These are phyloP conservation scores for Zelleria hepariella DNA, from an alignment of 2,888 invertebrate genomes.

Conservation along the genomic window DNA sequence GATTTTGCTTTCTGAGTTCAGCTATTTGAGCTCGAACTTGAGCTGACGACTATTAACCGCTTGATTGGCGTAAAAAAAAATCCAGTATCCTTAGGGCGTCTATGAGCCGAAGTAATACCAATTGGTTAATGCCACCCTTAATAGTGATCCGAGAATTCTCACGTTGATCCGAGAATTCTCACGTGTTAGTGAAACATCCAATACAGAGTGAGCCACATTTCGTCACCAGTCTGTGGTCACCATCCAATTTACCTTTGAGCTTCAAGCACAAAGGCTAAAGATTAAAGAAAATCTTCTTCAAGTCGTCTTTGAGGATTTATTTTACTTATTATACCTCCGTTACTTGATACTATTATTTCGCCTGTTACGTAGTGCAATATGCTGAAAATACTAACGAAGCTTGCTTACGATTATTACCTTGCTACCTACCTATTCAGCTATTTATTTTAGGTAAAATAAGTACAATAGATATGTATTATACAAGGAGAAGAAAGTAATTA, in stretches of 20 bases:
- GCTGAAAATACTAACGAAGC: background rate
- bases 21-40: too few species aligned
- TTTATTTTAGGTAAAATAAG: too few species aligned
- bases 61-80: too few species aligned
- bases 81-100: too few species aligned
- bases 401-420: too few species aligned
- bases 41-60: too few species aligned
- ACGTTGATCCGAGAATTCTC: background rate
- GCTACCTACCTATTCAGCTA: too few species aligned
- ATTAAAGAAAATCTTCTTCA: constrained; percentile 10
- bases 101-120: too few species aligned
- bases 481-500: too few species aligned
- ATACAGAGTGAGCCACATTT: constrained; percentile 2
- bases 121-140: too few species aligned
- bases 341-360: background rate
- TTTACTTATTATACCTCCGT: background rate
- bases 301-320: background rate
- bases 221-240: constrained; percentile 40
- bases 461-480: too few species aligned
- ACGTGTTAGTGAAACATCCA: background rate
- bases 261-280: constrained; percentile 24
- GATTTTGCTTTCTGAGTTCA: too few species aligned
- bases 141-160: background rate
- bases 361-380: background rate
- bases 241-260: constrained; percentile 57